phyloP scores from a whole-genome alignment of 2,888 invertebrate species.

The Agrotis segetum region DNA sequence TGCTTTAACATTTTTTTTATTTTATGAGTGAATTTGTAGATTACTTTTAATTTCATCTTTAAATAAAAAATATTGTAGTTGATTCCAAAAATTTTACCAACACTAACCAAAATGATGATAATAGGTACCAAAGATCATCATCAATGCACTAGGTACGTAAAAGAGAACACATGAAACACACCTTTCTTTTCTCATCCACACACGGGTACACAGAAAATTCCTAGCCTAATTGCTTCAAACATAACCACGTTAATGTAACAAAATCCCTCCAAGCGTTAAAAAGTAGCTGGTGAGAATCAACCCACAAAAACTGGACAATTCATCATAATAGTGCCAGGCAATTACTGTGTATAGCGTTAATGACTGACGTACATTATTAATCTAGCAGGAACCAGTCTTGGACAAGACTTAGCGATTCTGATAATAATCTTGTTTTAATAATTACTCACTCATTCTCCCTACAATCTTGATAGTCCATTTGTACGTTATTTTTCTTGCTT shows the following conservation, averaged over 20 bases:
- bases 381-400: constrained; percentile 87
- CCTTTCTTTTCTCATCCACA: constrained; percentile 16
- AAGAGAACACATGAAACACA: constrained; percentile 6
- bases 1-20: too few relatives aligned
- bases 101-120: background rate
- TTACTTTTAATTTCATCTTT: too few relatives aligned
- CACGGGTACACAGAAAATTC: constrained; percentile 47
- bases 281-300: constrained; percentile 83
- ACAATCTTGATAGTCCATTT: constrained; percentile 89
- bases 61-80: too few relatives aligned
- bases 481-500: constrained; percentile 86
- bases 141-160: background rate
- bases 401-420: constrained; percentile 87
- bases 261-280: constrained; percentile 84
- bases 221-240: constrained; percentile 65
- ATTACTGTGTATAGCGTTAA: constrained; percentile 90
- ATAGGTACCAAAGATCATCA: background rate
- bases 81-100: background rate
- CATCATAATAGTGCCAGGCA: constrained; percentile 89
- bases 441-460: constrained; percentile 88
- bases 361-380: constrained; percentile 88
- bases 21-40: too few relatives aligned
- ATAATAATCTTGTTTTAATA: constrained; percentile 90
- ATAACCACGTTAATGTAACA: constrained; percentile 75
- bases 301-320: constrained; percentile 87